phyloP scores from a whole-genome alignment of 2,888 invertebrate species.

The Belgica antarctica region DNA sequence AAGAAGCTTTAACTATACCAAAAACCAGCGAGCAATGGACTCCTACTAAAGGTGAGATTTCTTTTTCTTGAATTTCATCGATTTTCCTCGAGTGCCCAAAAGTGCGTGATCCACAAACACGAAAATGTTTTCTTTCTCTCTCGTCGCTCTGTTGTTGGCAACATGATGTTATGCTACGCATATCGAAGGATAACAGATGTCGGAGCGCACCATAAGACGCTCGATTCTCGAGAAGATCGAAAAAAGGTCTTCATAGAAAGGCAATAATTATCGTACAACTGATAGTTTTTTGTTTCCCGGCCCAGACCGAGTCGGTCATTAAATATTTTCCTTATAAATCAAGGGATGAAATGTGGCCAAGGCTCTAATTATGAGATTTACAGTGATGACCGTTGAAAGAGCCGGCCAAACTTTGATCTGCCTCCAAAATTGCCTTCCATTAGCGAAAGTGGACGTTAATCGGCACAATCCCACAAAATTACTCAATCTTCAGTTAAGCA shows the following conservation, averaged over 20 bases:
- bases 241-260: slow-evolving; percentile 15
- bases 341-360: not conserved
- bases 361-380: not conserved
- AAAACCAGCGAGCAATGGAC: slow-evolving; percentile 22
- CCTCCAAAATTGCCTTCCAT: slow-evolving; percentile 6
- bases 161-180: not conserved
- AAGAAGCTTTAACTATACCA: slow-evolving; percentile 33
- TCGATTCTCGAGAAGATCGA: not conserved
- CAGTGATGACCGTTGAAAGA: not conserved
- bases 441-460: not conserved
- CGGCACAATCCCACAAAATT: not conserved
- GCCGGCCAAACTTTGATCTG: not conserved
- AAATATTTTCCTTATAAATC: not conserved
- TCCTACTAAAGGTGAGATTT: slow-evolving; percentile 23
- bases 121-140: no score
- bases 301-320: not conserved
- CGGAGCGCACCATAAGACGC: not conserved
- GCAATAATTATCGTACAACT: slow-evolving; percentile 36
- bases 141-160: no score
- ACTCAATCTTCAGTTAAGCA: not conserved
- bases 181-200: slow-evolving; percentile 27
- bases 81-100: not conserved
- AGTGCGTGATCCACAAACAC: slow-evolving; percentile 31
- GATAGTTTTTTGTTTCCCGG: slow-evolving; percentile 33
- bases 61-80: slow-evolving; percentile 2